phyloP scores from a whole-genome alignment of 2,113 vertebrate species.

The Elephantulus edwardii region DNA sequence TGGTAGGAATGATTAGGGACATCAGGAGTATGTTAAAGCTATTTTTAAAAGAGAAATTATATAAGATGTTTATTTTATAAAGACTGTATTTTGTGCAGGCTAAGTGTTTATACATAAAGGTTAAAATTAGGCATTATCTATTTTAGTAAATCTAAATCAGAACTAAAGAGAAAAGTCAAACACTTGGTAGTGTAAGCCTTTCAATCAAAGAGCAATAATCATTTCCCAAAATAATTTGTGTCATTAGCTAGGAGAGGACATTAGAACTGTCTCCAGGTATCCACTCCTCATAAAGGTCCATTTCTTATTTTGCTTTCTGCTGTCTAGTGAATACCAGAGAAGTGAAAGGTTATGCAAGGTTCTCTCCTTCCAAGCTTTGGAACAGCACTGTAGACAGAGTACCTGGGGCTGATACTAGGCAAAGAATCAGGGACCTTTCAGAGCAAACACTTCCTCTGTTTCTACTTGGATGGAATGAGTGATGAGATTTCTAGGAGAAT shows the following conservation, averaged over 20 bases:
- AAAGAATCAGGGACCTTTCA: neutral
- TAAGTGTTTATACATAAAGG: constrained; percentile 64
- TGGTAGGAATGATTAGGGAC: constrained; percentile 55
- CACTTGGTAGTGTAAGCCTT: neutral
- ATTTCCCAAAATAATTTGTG: neutral
- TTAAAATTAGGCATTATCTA: constrained; percentile 43
- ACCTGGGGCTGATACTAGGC: constrained; percentile 8
- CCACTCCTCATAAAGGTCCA: neutral
- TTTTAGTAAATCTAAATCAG: constrained; percentile 57
- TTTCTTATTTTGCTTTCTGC: constrained; percentile 34
- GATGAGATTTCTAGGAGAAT: neutral
- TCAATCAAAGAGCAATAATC: neutral
- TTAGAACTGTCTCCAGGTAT: neutral
- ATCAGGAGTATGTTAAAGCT: constrained; percentile 63
- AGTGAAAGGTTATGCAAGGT: constrained; percentile 59
- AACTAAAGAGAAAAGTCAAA: constrained; percentile 22
- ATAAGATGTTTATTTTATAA: constrained; percentile 62
- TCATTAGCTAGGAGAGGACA: neutral
- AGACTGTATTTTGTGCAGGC: constrained; percentile 64
- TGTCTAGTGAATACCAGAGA: neutral
- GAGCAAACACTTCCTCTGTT: neutral
- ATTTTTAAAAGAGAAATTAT: constrained; percentile 54
- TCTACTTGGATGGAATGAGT: neutral
- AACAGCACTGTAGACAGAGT: neutral
- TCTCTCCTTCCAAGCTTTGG: constrained; percentile 60